Percentiles rank a stretch among this genome's conserved stretches.
Conservation (phyloP, 2,113 vertebrate genomes). For the Chascanopsetta lugubris region DNA sequence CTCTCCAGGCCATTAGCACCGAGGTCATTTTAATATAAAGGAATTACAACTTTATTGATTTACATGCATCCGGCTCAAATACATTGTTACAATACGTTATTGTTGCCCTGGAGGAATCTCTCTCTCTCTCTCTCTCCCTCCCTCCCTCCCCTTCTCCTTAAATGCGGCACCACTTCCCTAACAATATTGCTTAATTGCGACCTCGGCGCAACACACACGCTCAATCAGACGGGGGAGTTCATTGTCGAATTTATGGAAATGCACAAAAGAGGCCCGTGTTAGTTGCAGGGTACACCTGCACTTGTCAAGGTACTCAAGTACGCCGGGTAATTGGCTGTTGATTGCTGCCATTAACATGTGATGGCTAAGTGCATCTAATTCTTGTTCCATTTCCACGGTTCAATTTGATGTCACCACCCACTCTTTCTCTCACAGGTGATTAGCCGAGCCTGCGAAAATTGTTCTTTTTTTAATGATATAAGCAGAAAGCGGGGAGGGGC, state of each 20-base stretch:
- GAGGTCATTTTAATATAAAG: constrained; percentile 43
- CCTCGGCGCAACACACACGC: constrained; percentile 47
- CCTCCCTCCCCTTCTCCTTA: neutral
- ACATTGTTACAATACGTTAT: too few relatives aligned
- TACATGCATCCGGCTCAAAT: constrained; percentile 54
- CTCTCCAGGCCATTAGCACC: constrained; percentile 23
- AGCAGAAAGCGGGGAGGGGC: constrained; percentile 64
- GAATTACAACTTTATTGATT: constrained; percentile 57
- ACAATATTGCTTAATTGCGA: constrained; percentile 72
- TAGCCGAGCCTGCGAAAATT: constrained; percentile 66
- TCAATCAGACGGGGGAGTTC: constrained; percentile 66
- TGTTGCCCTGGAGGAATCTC: constrained; percentile 51
- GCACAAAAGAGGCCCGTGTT: constrained; percentile 59
- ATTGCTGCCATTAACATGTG: constrained; percentile 82
- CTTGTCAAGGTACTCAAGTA: constrained; percentile 80
- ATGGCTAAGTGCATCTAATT: constrained; percentile 80
- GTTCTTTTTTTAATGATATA: constrained; percentile 71
- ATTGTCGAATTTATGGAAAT: constrained; percentile 76
- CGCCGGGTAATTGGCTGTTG: constrained; percentile 79
- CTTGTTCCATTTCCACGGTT: constrained; percentile 79
- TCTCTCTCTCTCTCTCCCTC: too few relatives aligned
- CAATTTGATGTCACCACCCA: constrained; percentile 78
- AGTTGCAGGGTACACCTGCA: constrained; percentile 75
- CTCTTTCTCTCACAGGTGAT: constrained; percentile 73
- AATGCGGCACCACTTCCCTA: constrained; percentile 52